Evolutionary conservation across 2,888 invertebrate genomes (phyloP).

Genomic region (Tethea ocularis): DNA sequence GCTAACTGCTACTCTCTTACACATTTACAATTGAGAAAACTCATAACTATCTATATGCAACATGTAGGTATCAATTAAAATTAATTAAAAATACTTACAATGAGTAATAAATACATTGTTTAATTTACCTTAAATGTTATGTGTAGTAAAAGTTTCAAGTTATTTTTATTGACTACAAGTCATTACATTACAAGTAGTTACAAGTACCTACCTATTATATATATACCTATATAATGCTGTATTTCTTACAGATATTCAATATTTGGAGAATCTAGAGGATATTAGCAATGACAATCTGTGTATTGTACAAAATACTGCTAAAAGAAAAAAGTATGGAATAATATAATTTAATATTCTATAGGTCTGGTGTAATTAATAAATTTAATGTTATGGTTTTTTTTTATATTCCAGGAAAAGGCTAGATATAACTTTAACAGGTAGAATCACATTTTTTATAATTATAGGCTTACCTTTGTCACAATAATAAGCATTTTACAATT

Average conservation of each 20-base stretch:
- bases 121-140: too few species aligned
- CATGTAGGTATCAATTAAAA: too few species aligned
- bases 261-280: slow-evolving; percentile 47
- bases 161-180: not conserved
- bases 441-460: slow-evolving; percentile 12
- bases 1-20: too few species aligned
- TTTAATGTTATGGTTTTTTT: too few species aligned
- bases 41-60: too few species aligned
- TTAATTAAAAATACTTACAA: too few species aligned
- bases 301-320: slow-evolving; percentile 30
- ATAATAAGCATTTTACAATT: slow-evolving; percentile 3
- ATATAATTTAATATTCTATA: too few species aligned
- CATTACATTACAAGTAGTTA: too few species aligned
- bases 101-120: too few species aligned
- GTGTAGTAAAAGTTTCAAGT: not conserved
- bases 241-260: slow-evolving; percentile 45
- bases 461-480: not conserved
- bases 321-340: slow-evolving; percentile 30
- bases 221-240: not conserved
- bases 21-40: too few species aligned
- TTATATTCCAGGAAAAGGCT: slow-evolving; percentile 35
- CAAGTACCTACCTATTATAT: too few species aligned
- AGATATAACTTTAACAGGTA: slow-evolving; percentile 29
- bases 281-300: slow-evolving; percentile 37
- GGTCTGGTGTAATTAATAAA: too few species aligned